Percentiles rank a stretch among this genome's conserved stretches.
These are phyloP conservation scores for Siderastrea siderea DNA, from an alignment of 92 coral and sea anemone genomes.

Conservation along the genomic window DNA sequence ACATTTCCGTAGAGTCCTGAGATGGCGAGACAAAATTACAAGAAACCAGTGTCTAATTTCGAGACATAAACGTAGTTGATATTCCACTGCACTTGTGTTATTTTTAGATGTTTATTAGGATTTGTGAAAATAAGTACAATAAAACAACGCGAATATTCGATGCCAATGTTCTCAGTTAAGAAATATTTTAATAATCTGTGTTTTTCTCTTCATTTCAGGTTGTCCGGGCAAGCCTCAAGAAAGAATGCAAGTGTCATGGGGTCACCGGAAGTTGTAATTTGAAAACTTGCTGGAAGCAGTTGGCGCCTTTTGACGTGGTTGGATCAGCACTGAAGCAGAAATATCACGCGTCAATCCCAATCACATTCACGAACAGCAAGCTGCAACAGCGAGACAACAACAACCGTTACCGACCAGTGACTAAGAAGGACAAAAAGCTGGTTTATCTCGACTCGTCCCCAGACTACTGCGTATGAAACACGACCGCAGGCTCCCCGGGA, in stretches of 20 bases:
- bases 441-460: conserved; percentile 75
- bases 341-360: conserved; percentile 64
- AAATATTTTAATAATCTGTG: not conserved
- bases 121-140: too few relatives aligned
- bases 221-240: conserved; percentile 69
- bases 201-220: conserved; percentile 42
- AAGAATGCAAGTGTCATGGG: conserved; percentile 88
- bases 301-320: conserved; percentile 69
- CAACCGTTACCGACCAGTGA: conserved; percentile 29
- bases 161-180: not conserved
- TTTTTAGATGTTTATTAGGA: too few relatives aligned
- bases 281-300: conserved; percentile 80
- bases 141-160: not conserved
- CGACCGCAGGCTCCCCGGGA: conserved; percentile 70
- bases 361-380: conserved; percentile 34
- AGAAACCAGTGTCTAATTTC: too few relatives aligned
- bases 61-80: too few relatives aligned
- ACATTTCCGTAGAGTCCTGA: too few relatives aligned
- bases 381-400: conserved; percentile 40
- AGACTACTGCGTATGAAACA: conserved; percentile 77
- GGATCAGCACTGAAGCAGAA: conserved; percentile 73
- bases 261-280: conserved; percentile 78
- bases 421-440: conserved; percentile 62
- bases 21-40: too few relatives aligned
- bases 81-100: too few relatives aligned